phyloP scores from a whole-genome alignment of 2,797 vertebrate species.

The Pipistrellus kuhlii region DNA sequence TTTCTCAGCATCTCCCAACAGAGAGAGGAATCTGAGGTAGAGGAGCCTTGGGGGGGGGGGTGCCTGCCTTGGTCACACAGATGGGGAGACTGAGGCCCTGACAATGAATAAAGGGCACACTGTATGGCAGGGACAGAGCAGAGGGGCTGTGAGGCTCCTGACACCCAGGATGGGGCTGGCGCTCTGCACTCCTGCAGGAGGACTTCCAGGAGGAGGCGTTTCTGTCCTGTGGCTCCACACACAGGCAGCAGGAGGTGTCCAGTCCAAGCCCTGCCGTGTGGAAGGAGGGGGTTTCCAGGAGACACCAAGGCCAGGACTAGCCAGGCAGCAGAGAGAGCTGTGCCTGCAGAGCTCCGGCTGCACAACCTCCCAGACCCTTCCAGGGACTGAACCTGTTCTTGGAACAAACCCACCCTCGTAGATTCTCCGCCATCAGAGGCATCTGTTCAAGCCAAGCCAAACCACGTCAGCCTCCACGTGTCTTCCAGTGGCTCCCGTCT shows the following conservation, averaged over 20 bases:
- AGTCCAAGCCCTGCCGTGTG: neutral
- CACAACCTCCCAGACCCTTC: neutral
- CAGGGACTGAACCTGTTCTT: neutral
- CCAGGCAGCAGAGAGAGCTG: neutral
- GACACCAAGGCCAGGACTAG: neutral
- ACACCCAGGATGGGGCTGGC: neutral
- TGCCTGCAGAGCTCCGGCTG: neutral
- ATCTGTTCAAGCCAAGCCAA: neutral
- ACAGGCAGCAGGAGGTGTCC: too few species aligned
- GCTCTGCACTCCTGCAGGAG: neutral
- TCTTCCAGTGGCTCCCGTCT: neutral
- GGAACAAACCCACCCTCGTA: neutral
- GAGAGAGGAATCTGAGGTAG: neutral
- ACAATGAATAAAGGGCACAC: accelerated
- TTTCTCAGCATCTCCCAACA: neutral
- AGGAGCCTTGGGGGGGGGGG: neutral
- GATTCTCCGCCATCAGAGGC: neutral
- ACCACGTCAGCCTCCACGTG: neutral
- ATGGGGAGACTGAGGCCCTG: neutral
- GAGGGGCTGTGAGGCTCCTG: neutral
- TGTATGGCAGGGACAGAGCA: neutral
- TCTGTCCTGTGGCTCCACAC: neutral
- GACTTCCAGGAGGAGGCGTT: neutral
- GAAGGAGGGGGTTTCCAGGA: neutral
- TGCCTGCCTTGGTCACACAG: neutral